Conservation (phyloP, 2,888 invertebrate genomes). For the Endotricha flammealis region DNA sequence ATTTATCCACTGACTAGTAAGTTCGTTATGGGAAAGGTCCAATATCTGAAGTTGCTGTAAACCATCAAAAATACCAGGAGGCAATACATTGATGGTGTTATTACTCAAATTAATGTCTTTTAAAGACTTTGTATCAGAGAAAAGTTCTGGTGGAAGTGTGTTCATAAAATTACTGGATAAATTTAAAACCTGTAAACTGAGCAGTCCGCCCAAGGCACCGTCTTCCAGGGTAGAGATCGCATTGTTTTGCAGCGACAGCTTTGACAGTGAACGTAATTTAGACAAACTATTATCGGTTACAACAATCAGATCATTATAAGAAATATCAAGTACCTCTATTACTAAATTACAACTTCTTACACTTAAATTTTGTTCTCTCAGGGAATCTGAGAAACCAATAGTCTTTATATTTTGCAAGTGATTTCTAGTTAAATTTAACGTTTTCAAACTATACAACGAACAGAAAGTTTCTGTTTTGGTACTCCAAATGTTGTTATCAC, state of each 20-base stretch:
- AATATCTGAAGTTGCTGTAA: slow-evolving; percentile 84
- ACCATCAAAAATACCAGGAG: slow-evolving; percentile 84
- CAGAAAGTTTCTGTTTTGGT: slow-evolving; percentile 85
- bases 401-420: slow-evolving; percentile 86
- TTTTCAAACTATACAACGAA: slow-evolving; percentile 82
- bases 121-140: slow-evolving; percentile 82
- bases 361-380: slow-evolving; percentile 74
- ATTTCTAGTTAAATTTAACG: slow-evolving; percentile 85
- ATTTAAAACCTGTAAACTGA: slow-evolving; percentile 83
- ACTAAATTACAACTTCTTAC: slow-evolving; percentile 83
- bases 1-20: slow-evolving; percentile 86
- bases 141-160: slow-evolving; percentile 85
- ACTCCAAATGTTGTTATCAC: slow-evolving; percentile 87
- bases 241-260: slow-evolving; percentile 86
- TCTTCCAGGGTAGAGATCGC: slow-evolving; percentile 85
- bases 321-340: slow-evolving; percentile 84
- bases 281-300: slow-evolving; percentile 84
- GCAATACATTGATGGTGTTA: slow-evolving; percentile 86
- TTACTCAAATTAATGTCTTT: slow-evolving; percentile 85
- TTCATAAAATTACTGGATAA: slow-evolving; percentile 87
- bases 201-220: slow-evolving; percentile 83
- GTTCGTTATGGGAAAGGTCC: slow-evolving; percentile 84
- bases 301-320: slow-evolving; percentile 84
- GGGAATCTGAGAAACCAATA: slow-evolving; percentile 85
- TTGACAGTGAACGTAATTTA: slow-evolving; percentile 81